Evolutionary conservation across 2,113 vertebrate genomes (phyloP), one percentile per base, ranked within the genome.

Genomic region (Azemiops feae): DNA sequence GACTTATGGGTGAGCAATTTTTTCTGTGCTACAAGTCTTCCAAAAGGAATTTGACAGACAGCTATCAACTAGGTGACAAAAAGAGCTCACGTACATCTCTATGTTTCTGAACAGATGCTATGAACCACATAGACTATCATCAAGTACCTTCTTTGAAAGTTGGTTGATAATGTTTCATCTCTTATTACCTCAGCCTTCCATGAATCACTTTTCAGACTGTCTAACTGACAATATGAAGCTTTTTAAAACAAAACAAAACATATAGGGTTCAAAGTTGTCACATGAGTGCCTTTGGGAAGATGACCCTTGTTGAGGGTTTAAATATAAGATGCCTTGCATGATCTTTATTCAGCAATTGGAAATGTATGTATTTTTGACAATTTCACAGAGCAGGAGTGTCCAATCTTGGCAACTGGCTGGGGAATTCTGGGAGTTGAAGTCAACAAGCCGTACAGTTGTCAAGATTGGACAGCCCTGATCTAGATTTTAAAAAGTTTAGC

Each of bases 11-110:
- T 81, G 95, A 95, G 12, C 4, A 85, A 92, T 60, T 92, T 94
- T 86, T 88, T 57, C n/a, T 54, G 53, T 20, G 85, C 20, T 94
- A 93, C 90, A 94, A 94, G 91, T 90, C 93, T 96, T 95, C 96
- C 95, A 96, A 22, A 2, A 0, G 0, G 92, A 45, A 30, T 85
- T 27, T 89, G 88, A 92, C 11, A 69, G 69, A 86, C 55, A 92
- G 22, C 81, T 94, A 50, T 89, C 55, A 89, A 53, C 45, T 30
- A 89, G 53, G 25, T 85, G 16, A 27, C 18, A 85, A 22, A 50
- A 50, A 54, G 27, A 91, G 47, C 64, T 30, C 25, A 69, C 12
- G 11, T 91, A 58, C 58, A 93, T 93, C 85, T 89, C 20, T 90
- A 3, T n/a, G 14, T 39, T 94, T 91, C 58, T 81, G 89, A 34